Evolutionary conservation across 2,797 vertebrate genomes (phyloP).

Genomic region (Manis crassicaudata): DNA sequence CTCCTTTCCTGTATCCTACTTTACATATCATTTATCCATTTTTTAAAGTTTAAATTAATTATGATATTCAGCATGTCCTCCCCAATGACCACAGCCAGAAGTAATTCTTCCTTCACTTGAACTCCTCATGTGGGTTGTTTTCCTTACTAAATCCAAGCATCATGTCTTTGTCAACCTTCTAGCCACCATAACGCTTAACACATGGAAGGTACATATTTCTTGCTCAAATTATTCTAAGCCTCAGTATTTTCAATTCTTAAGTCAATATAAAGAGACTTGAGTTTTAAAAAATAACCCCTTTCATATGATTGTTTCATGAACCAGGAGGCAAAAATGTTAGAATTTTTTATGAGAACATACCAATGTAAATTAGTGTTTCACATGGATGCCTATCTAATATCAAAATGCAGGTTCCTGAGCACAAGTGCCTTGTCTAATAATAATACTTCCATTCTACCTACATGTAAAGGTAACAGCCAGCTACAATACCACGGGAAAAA

Average conservation of each 20-base stretch:
- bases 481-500: neutral
- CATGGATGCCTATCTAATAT: neutral
- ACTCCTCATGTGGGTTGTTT: neutral
- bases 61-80: neutral
- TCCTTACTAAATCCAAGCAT: neutral
- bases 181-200: neutral
- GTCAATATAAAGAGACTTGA: neutral
- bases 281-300: neutral
- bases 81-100: neutral
- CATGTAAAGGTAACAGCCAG: neutral
- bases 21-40: neutral
- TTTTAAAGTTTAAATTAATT: neutral
- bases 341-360: neutral
- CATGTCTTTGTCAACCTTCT: neutral
- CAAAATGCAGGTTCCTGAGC: neutral
- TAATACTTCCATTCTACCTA: neutral
- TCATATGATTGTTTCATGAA: neutral
- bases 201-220: neutral
- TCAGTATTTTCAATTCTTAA: neutral
- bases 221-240: constrained; percentile 4
- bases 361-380: constrained; percentile 3
- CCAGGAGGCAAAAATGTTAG: neutral
- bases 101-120: neutral
- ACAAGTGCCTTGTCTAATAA: neutral
- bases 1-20: neutral